Percentiles rank a stretch among this genome's conserved stretches.
Conservation (phyloP, 2,888 invertebrate genomes). For the Drosophila hawaiiensis region DNA sequence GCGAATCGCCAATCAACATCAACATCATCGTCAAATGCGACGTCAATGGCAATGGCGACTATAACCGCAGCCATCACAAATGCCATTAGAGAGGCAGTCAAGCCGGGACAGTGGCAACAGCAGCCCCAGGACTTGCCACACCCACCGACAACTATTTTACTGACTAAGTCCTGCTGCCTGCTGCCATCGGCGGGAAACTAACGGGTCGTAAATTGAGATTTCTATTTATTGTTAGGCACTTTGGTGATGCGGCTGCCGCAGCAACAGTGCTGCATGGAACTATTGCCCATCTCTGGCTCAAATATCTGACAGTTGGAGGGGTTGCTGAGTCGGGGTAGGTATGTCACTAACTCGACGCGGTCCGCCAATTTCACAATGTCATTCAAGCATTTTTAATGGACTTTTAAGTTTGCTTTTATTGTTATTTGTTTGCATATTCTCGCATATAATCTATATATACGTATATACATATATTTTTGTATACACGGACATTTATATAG, state of each 20-base stretch:
- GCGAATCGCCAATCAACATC: slow-evolving; percentile 78
- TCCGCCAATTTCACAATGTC: slow-evolving; percentile 71
- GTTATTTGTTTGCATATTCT: slow-evolving; percentile 55
- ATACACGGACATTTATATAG: background rate
- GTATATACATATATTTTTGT: background rate
- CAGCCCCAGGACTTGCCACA: background rate
- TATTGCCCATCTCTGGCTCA: slow-evolving; percentile 30
- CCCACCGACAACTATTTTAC: slow-evolving; percentile 44
- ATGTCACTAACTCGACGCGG: slow-evolving; percentile 60
- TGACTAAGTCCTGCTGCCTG: slow-evolving; percentile 3
- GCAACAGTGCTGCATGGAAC: slow-evolving; percentile 18
- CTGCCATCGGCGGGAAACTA: slow-evolving; percentile 49
- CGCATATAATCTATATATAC: background rate
- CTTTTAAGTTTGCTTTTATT: slow-evolving; percentile 79
- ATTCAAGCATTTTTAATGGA: slow-evolving; percentile 80
- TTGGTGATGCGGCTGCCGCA: slow-evolving; percentile 41
- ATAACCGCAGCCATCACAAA: slow-evolving; percentile 79
- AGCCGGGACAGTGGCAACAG: slow-evolving; percentile 11
- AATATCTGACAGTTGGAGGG: slow-evolving; percentile 39
- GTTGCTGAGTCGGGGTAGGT: background rate
- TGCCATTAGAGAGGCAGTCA: slow-evolving; percentile 74
- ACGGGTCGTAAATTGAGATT: slow-evolving; percentile 80
- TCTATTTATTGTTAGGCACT: slow-evolving; percentile 77
- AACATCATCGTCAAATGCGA: slow-evolving; percentile 72
- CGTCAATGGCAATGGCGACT: slow-evolving; percentile 51